Evolutionary conservation across 2,113 vertebrate species (phyloP).

Genomic region (Sardina pilchardus): DNA sequence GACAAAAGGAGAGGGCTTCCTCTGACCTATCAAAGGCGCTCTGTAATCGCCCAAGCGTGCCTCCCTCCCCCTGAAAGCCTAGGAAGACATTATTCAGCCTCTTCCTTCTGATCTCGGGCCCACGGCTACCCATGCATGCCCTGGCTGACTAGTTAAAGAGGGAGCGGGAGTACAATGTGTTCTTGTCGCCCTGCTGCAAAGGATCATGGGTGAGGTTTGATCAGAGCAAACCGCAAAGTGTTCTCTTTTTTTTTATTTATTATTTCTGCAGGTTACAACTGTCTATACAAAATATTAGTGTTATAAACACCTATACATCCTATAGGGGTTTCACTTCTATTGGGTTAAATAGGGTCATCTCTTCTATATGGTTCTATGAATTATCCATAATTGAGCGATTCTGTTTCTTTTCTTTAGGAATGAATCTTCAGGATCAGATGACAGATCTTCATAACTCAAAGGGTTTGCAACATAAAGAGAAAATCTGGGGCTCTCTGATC

Average conservation of each 20-base stretch:
- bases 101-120: slow-evolving; percentile 76
- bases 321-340: background rate
- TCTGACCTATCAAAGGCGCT: slow-evolving; percentile 76
- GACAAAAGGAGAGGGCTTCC: slow-evolving; percentile 76
- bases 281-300: background rate
- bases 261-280: background rate
- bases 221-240: background rate
- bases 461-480: background rate
- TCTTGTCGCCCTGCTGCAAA: slow-evolving; percentile 54
- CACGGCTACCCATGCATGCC: slow-evolving; percentile 76
- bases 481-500: background rate
- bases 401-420: background rate
- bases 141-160: slow-evolving; percentile 74
- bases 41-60: slow-evolving; percentile 77
- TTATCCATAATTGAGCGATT: background rate
- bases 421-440: background rate
- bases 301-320: background rate
- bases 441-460: slow-evolving; percentile 14
- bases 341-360: background rate
- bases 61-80: slow-evolving; percentile 74
- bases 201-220: background rate
- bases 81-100: slow-evolving; percentile 81
- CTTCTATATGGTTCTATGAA: background rate
- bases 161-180: slow-evolving; percentile 67
- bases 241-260: background rate